Conservation (phyloP, 2,113 vertebrate genomes). For the Oxygymnocypris stewartii region DNA sequence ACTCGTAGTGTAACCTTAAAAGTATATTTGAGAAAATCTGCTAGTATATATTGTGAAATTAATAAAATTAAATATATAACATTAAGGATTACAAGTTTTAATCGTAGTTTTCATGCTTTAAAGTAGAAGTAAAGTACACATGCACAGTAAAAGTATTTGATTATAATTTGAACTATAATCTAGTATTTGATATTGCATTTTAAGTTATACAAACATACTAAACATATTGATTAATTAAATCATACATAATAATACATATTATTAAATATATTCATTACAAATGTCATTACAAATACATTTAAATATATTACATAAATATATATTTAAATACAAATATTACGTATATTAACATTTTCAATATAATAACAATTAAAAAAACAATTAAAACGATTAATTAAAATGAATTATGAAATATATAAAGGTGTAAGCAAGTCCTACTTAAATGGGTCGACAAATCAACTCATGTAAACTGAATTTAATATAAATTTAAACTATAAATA, state of each 20-base stretch:
- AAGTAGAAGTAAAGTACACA: not conserved
- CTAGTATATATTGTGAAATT: not conserved
- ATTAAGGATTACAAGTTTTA: not conserved
- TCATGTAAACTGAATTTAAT: not conserved
- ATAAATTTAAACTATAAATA: too few relatives aligned
- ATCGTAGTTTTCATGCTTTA: not conserved
- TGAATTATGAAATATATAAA: not conserved
- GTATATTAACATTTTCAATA: not conserved
- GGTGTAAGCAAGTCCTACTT: not conserved
- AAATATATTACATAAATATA: not conserved
- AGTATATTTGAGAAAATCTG: not conserved
- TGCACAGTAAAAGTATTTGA: not conserved
- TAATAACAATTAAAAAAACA: not conserved
- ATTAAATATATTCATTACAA: not conserved
- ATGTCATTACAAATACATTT: not conserved
- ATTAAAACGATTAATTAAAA: not conserved
- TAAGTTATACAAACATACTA: not conserved
- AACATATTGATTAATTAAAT: not conserved
- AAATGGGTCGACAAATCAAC: not conserved
- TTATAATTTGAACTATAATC: not conserved
- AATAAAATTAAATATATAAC: not conserved
- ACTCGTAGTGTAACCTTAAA: not conserved
- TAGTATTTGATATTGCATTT: not conserved
- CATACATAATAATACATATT: too few relatives aligned
- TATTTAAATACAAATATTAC: too few relatives aligned